Conservation (phyloP, 2,888 invertebrate genomes). For the Cryptophagus acutangulus region DNA sequence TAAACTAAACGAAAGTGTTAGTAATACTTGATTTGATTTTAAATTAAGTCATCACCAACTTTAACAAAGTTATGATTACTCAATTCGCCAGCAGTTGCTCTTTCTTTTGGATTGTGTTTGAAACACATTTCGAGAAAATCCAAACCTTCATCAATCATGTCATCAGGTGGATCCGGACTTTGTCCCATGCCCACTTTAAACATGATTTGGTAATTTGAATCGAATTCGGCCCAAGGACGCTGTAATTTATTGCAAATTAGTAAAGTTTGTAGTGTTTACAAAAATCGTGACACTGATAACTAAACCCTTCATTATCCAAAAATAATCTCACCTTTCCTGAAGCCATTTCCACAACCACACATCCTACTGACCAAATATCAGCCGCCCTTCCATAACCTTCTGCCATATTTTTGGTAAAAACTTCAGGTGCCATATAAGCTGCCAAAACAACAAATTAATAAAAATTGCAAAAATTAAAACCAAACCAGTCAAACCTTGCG, state of each 20-base stretch:
- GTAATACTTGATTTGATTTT: conserved; percentile 28
- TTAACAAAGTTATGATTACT: conserved; percentile 73
- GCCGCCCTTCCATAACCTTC: conserved; percentile 88
- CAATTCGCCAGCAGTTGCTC: conserved; percentile 68
- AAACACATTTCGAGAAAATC: conserved; percentile 76
- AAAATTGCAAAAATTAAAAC: conserved; percentile 3
- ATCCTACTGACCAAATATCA: conserved; percentile 95
- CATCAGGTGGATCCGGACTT: conserved; percentile 68
- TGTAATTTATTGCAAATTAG: conserved; percentile 44
- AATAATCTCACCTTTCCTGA: conserved; percentile 71
- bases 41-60: conserved; percentile 45
- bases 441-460: conserved; percentile 29
- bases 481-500: conserved; percentile 82
- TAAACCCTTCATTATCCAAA: conserved; percentile 5
- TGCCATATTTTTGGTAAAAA: conserved; percentile 74
- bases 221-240: conserved; percentile 89
- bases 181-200: conserved; percentile 93
- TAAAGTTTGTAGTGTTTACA: background rate
- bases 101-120: conserved; percentile 70
- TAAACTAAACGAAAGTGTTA: conserved; percentile 26
- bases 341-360: conserved; percentile 93
- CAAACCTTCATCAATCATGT: conserved; percentile 75
- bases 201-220: conserved; percentile 93
- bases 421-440: conserved; percentile 98
- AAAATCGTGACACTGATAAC: conserved; percentile 3